Evolutionary conservation across 2,797 vertebrate species (phyloP), one percentile per base, ranked within the genome.

Genomic region (Delichon dasypus): DNA sequence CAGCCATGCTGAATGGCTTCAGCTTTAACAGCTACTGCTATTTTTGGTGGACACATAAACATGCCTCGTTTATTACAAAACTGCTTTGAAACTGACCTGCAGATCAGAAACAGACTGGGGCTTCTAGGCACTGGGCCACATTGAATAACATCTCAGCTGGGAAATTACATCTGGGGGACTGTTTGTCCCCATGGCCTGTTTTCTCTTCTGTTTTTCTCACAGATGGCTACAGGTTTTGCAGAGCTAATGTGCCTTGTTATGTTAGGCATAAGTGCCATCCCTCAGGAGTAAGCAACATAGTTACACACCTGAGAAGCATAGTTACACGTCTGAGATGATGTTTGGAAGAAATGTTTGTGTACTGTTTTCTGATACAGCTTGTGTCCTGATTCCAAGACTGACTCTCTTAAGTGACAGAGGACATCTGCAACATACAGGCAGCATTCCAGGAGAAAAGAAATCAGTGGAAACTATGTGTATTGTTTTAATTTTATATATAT

Each of bases 1-100:
- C 95, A 94, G 89, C 91, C 87, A 95, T 88, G 66, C 93, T n/a
- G 38, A 90, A 96, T 64, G 85, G 70, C 89, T 95, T 95, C 92
- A 64, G 50, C 72, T 91, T 89, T 80, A 97, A 95, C 78, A 94
- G 79, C 90, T 96, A 92, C 94, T 82, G 90, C 94, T 96, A 97
- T 96, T 96, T 76, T 95, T 97, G 92, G 94, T 94, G 68, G 79
- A 94, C 91, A 78, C 30, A 94, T 84, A 97, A 93, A 94, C 82
- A 94, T 85, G 86, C 85, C 76, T 92, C 27, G 0, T 87, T 95
- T 96, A 84, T 96, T 96, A 95, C 80, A 95, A 89, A 96, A 95
- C 58, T 85, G 45, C 83, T 96, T 93, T 89, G 89, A 97, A 93
- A 93, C 66, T 85, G 94, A 94, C 87, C 87, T 93, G 82, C 64